phyloP scores from a whole-genome alignment of 2,113 vertebrate species.

The Sylvietta virens region DNA sequence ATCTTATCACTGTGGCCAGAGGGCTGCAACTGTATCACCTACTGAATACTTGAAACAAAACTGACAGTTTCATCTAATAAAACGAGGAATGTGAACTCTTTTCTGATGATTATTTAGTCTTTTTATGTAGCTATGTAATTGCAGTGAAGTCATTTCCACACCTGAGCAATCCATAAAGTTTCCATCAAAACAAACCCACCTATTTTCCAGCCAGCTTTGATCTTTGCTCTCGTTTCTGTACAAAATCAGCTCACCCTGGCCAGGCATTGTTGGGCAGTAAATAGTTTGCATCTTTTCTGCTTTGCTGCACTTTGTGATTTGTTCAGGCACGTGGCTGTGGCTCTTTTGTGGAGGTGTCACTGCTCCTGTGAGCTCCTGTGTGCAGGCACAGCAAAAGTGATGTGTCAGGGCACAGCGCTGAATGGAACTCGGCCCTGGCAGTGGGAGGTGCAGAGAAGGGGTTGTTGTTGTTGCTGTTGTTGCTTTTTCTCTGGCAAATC shows the following conservation, averaged over 20 bases:
- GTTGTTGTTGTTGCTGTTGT: not conserved
- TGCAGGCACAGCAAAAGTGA: not conserved
- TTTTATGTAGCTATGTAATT: not conserved
- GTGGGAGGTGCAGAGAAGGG: not conserved
- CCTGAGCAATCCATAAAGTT: not conserved
- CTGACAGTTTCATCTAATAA: constrained; percentile 5
- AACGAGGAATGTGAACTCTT: not conserved
- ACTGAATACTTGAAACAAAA: not conserved
- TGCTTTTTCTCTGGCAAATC: not conserved
- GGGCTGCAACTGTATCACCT: not conserved
- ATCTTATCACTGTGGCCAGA: not conserved
- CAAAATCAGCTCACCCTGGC: not conserved
- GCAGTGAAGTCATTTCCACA: constrained; percentile 19
- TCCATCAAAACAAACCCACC: constrained; percentile 55
- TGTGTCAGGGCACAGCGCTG: not conserved
- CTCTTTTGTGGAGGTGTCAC: constrained; percentile 38
- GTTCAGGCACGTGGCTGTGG: not conserved
- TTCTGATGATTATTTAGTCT: not conserved
- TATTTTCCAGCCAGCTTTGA: constrained; percentile 34
- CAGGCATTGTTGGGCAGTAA: not conserved
- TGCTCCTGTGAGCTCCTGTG: not conserved
- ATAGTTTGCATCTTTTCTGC: not conserved
- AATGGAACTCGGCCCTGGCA: not conserved
- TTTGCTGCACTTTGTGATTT: not conserved
- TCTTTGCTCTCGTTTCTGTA: not conserved